phyloP scores from a whole-genome alignment of 2,113 vertebrate species.

The Poeciliopsis prolifica region DNA sequence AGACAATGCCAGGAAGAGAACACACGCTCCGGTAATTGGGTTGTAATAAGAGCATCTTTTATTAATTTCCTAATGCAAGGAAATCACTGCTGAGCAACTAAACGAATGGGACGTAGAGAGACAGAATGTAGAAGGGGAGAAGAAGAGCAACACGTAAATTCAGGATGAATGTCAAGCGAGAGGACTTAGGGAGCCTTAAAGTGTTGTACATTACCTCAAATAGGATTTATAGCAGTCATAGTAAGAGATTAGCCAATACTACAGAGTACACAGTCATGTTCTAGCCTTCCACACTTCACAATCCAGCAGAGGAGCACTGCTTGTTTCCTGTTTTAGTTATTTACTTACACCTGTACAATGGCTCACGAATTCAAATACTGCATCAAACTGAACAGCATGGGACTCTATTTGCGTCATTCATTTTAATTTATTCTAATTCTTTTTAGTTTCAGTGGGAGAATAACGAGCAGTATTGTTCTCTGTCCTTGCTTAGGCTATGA shows the following conservation, averaged over 20 bases:
- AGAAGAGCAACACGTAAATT: constrained; percentile 53
- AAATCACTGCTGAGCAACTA: constrained; percentile 14
- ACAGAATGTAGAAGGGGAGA: constrained; percentile 32
- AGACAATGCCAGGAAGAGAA: background rate
- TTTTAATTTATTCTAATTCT: no score
- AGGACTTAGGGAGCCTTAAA: constrained; percentile 65
- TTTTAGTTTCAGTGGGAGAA: no score
- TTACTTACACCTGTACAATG: background rate
- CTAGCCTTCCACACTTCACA: constrained; percentile 45
- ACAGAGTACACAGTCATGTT: constrained; percentile 41
- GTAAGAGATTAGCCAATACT: constrained; percentile 62
- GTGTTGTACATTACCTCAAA: constrained; percentile 67
- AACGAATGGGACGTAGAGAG: constrained; percentile 4
- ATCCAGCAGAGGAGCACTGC: constrained; percentile 31
- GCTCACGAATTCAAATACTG: background rate
- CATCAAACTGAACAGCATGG: background rate
- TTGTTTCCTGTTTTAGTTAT: background rate
- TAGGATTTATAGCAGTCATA: constrained; percentile 67
- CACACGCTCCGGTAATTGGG: constrained; percentile 3
- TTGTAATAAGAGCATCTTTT: constrained; percentile 5
- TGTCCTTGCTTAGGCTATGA: no score
- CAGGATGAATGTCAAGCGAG: constrained; percentile 61
- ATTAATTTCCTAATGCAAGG: constrained; percentile 12
- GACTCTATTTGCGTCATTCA: no score
- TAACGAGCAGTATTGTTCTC: no score